Evolutionary conservation across 2,113 vertebrate genomes (phyloP), one percentile per base, ranked within the genome.

Genomic region (Oreochromis niloticus): DNA sequence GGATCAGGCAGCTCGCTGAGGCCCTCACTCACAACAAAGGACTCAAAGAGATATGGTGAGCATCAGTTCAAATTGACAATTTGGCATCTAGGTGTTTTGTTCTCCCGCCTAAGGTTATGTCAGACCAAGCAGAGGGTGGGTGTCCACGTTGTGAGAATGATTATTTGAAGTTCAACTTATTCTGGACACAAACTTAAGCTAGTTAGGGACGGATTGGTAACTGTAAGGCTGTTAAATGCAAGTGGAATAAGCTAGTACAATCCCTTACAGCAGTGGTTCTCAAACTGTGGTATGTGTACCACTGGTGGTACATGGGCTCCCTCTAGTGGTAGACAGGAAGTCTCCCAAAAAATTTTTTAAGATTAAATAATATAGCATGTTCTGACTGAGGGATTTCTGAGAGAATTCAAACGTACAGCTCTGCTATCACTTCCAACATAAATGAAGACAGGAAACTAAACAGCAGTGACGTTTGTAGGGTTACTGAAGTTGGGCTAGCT

Each of bases 11-110:
- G 1, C 82, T 97, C 1, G 61, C 91, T 0, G 95, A 94, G 5
- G 96, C 93, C 7, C 91, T 97, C 2, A 5, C 59, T 24, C 36
- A 90, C 84, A 97, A 96, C 92, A 89, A 89, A 4, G 73, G 87
- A 1, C 87, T 97, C 14, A 95, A 96, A 83, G 96, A 96, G 88
- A 93, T 97, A 54, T 96, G 95, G 96, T 97, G 91, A 96, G 95
- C 13, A 59, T 30, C 2, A 6, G 41, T 12, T 22, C 4, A 43
- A 14, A 24, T 32, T 36, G 17, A 30, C 17, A 22, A 6, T 36
- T 36, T 4, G 5, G 24, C 78, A 19, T 50, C 73, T 11, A 24
- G n/a, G 36, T 39, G 11, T 68, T 68, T 68, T 71, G 7, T 43
- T 73, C 41, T 27, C n/a, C 39, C 22, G 8, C 41, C 61, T 9